Base-by-base conservation (phyloP, 37 sponge, comb jelly and placozoan genomes). In the Bolinopsis microptera region DNA sequence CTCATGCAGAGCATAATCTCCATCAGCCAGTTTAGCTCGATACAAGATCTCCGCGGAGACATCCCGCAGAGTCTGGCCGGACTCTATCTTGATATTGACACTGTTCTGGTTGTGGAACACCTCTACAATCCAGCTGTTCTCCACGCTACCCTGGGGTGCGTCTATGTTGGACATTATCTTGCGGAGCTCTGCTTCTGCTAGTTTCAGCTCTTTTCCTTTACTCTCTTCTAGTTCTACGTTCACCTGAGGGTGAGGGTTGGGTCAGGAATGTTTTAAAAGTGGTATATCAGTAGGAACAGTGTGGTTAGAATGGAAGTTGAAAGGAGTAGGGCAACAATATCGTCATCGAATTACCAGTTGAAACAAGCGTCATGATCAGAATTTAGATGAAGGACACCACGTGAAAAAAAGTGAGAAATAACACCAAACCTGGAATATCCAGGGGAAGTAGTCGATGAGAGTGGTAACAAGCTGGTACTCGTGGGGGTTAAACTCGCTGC, bases 371-470 rank as follows among this genome's bases (percentile, higher is more conserved):
- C n/a, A n/a, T n/a, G n/a, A n/a, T n/a, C n/a, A n/a, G n/a, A n/a
- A n/a, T n/a, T n/a, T n/a, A n/a, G n/a, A n/a, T n/a, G n/a, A n/a
- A n/a, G n/a, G n/a, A n/a, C n/a, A n/a, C n/a, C n/a, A n/a, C n/a
- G n/a, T n/a, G n/a, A n/a, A n/a, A n/a, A n/a, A n/a, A n/a, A n/a
- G n/a, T n/a, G n/a, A n/a, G n/a, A n/a, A n/a, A n/a, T n/a, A n/a
- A n/a, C n/a, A n/a, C n/a, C n/a, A 30, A 72, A 80, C 82, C 38
- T 80, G 82, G 82, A 36, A 80, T 35, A 80, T 21, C 82, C 82
- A 80, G 23, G 82, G 37, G 82, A 80, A 80, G 82, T 80, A 80
- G 82, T 80, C 82, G 37, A 80, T 80, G 2, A 80, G 82, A 1
- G 82, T 80, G 16, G 35, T 80, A 30, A 80, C 33, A 22, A 80